A percentile compares a stretch with the other conserved stretches of the same genome.
phyloP scores from a whole-genome alignment of 2,888 invertebrate species.

The Eucriotettix oculatus region DNA sequence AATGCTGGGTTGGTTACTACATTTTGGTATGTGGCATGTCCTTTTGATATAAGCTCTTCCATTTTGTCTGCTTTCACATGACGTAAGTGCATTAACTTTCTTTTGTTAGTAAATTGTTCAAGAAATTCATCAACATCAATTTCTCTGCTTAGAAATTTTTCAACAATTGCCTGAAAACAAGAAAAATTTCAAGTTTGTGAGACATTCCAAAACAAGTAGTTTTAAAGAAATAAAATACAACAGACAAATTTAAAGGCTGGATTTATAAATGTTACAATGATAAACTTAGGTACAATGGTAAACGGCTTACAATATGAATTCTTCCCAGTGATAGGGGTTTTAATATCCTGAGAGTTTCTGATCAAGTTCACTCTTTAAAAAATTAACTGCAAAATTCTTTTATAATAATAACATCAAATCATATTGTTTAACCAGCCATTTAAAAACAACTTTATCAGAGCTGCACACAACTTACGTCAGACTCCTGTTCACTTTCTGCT shows the following conservation, averaged over 20 bases:
- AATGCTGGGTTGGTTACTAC: no score
- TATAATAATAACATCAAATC: no score
- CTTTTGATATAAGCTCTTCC: conserved; percentile 27
- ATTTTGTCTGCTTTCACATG: conserved; percentile 90
- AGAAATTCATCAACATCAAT: conserved; percentile 64
- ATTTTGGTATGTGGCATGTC: conserved; percentile 21
- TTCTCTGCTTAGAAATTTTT: conserved; percentile 60
- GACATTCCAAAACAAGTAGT: background rate
- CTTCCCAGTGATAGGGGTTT: no score
- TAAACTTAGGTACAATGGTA: no score
- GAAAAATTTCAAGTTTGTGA: background rate
- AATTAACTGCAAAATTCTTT: no score
- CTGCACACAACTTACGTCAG: conserved; percentile 48
- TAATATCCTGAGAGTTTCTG: no score
- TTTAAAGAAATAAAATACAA: background rate
- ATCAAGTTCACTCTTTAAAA: no score
- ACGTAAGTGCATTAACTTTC: conserved; percentile 62
- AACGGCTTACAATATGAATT: no score
- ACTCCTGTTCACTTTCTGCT: conserved; percentile 83
- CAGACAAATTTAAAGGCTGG: no score
- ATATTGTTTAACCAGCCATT: no score
- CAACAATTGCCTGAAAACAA: conserved; percentile 40
- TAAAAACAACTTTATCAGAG: no score
- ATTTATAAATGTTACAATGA: no score
- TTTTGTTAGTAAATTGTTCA: conserved; percentile 59